Evolutionary conservation across 2,797 vertebrate species (phyloP).

Genomic region (Myotis daubentonii): DNA sequence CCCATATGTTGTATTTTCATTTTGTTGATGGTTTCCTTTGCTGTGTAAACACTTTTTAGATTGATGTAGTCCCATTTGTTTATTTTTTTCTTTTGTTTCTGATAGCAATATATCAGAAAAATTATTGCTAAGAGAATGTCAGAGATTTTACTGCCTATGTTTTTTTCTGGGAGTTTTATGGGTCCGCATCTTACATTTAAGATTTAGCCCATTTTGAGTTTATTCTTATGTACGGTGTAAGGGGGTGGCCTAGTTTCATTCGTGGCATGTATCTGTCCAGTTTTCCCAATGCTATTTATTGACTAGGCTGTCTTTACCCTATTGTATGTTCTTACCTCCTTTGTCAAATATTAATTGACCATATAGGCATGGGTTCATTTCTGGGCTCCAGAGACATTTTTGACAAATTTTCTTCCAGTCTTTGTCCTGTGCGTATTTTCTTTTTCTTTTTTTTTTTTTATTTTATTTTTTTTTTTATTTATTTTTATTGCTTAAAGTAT

Average conservation of each 20-base stretch:
- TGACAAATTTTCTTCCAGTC: not conserved
- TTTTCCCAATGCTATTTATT: not conserved
- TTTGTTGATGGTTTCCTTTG: not conserved
- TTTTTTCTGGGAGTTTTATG: not conserved
- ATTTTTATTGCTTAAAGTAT: too few species aligned
- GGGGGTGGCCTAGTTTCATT: not conserved
- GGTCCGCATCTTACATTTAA: not conserved
- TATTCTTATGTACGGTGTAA: not conserved
- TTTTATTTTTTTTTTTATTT: too few species aligned
- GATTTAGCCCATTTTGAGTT: not conserved
- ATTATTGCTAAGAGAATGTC: not conserved
- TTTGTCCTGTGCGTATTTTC: constrained; percentile 27
- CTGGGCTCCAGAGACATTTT: not conserved
- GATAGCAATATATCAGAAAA: not conserved
- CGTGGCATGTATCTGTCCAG: not conserved
- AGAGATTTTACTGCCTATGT: not conserved
- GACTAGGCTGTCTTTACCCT: not conserved
- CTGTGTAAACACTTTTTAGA: not conserved
- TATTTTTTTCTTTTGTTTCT: not conserved
- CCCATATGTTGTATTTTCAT: not conserved
- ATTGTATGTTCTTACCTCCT: not conserved
- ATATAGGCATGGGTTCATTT: not conserved
- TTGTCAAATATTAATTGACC: not conserved
- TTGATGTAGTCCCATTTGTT: not conserved
- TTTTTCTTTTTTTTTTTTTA: too few species aligned